Conservation (phyloP, 2,888 invertebrate genomes). For the Drosophila subsilvestris region DNA sequence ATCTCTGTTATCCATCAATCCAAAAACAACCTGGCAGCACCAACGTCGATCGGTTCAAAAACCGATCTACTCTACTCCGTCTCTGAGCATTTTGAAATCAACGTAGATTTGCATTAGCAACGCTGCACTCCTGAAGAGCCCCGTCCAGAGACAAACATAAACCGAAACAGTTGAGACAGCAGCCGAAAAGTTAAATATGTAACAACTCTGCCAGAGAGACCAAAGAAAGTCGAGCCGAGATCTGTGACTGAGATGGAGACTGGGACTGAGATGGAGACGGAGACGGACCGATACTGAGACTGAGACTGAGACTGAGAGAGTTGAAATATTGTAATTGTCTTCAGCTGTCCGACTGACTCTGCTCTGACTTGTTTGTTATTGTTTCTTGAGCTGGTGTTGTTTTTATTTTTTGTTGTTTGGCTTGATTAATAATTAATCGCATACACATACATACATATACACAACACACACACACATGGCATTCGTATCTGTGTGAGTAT, state of each 20-base stretch:
- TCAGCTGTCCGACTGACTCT: constrained; percentile 48
- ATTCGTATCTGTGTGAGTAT: background rate
- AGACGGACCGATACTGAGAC: constrained; percentile 4
- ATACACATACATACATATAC: constrained; percentile 37
- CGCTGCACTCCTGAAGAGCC: constrained; percentile 52
- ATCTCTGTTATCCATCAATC: background rate
- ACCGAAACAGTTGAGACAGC: constrained; percentile 41
- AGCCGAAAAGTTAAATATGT: constrained; percentile 39
- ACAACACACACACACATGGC: constrained; percentile 32
- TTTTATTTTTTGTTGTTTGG: constrained; percentile 61
- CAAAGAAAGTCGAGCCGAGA: constrained; percentile 30
- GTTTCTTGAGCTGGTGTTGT: constrained; percentile 46
- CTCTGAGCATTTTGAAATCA: constrained; percentile 73
- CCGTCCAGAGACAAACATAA: constrained; percentile 36
- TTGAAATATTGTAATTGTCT: constrained; percentile 65
- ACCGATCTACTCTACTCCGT: constrained; percentile 49
- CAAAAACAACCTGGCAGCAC: constrained; percentile 57
- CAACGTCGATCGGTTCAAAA: constrained; percentile 28
- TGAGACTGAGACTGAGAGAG: constrained; percentile 28
- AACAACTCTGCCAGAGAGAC: constrained; percentile 34
- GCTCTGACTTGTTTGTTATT: constrained; percentile 70
- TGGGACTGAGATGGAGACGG: constrained; percentile 25
- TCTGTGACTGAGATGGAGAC: constrained; percentile 9
- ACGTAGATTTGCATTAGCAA: constrained; percentile 73
- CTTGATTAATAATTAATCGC: constrained; percentile 80